Conservation (phyloP, 2,797 vertebrate species). For the Diglossa cyanea region DNA sequence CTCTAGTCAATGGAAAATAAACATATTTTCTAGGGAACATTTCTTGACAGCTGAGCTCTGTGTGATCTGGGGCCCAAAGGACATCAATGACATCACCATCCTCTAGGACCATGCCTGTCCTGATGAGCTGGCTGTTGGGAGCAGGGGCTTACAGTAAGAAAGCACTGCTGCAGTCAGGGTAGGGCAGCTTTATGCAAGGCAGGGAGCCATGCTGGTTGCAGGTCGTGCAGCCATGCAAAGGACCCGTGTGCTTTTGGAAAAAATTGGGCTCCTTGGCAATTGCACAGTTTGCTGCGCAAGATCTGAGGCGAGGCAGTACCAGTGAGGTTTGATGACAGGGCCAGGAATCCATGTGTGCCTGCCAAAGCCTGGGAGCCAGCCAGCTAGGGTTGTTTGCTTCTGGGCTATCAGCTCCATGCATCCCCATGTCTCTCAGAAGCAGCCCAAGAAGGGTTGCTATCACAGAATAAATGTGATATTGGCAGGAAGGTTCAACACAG, state of each 20-base stretch:
- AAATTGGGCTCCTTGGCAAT: background rate
- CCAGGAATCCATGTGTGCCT: fast-evolving
- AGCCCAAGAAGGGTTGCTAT: background rate
- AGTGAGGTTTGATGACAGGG: background rate
- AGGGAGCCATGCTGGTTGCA: background rate
- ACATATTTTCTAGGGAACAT: background rate
- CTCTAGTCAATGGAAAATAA: background rate
- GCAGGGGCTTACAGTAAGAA: background rate
- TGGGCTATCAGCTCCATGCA: background rate
- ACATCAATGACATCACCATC: background rate
- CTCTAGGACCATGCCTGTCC: background rate
- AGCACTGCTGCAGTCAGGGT: background rate
- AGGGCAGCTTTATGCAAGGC: background rate
- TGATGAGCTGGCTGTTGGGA: background rate
- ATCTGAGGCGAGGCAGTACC: background rate
- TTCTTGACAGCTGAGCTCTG: background rate
- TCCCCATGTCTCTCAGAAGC: background rate
- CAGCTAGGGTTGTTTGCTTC: background rate
- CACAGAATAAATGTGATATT: background rate
- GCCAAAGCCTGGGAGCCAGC: background rate
- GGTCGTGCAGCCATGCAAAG: background rate
- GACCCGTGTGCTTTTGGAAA: background rate
- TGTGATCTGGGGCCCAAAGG: background rate
- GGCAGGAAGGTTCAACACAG: background rate
- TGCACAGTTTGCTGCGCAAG: background rate